phyloP scores from a whole-genome alignment of 2,888 invertebrate genomes.

The Oxystoma pomonae region DNA sequence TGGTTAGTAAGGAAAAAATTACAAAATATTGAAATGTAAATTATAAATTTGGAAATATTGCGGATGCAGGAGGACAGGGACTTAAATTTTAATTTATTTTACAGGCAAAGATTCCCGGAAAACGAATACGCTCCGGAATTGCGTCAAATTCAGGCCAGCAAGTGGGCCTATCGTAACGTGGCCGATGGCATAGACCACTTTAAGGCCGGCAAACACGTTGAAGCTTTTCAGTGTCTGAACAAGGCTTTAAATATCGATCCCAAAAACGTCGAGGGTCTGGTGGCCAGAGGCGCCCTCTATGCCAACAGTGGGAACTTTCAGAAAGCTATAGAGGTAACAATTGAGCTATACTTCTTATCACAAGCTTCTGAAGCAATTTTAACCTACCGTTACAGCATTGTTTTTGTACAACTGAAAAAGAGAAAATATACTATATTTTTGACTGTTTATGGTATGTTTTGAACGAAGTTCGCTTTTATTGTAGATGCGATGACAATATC shows the following conservation, averaged over 20 bases:
- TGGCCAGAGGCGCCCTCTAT: constrained; percentile 86
- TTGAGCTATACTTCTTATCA: no score
- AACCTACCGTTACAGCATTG: no score
- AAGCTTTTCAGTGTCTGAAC: constrained; percentile 92
- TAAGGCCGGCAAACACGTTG: constrained; percentile 87
- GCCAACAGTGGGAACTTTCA: constrained; percentile 93
- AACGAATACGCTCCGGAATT: constrained; percentile 80
- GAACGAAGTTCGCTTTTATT: no score
- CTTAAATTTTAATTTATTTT: neutral
- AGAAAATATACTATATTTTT: no score
- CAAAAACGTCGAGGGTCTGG: constrained; percentile 86
- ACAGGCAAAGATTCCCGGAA: constrained; percentile 70
- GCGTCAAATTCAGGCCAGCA: constrained; percentile 85
- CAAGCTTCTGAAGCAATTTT: no score
- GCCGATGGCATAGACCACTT: constrained; percentile 95
- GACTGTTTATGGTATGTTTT: no score
- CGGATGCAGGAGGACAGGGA: no score
- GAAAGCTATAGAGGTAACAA: constrained; percentile 76
- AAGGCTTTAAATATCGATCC: constrained; percentile 91
- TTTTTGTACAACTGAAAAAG: no score
- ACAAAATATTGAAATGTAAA: no score
- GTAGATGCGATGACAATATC: no score
- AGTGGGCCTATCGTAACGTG: constrained; percentile 88
- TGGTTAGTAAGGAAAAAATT: no score
- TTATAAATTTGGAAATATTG: no score